A percentile compares a stretch with the other conserved stretches of the same genome.
Conservation (phyloP, 2,113 vertebrate species). For the Phrynosoma blainvillii region DNA sequence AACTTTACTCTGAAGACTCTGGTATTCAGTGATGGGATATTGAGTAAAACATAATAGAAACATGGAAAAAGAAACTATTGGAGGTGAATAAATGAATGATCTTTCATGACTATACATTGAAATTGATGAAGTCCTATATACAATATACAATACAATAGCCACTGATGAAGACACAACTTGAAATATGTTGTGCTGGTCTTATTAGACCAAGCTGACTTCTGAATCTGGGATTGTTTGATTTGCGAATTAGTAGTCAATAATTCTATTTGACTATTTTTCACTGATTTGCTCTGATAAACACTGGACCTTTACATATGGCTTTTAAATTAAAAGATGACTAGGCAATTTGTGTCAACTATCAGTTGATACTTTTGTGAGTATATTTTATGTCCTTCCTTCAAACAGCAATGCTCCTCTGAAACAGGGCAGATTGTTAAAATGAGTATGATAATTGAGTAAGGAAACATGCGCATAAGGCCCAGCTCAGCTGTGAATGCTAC, state of each 20-base stretch:
- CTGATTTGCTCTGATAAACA: background rate
- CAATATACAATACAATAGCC: background rate
- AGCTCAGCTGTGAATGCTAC: background rate
- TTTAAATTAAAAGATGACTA: background rate
- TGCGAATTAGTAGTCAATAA: background rate
- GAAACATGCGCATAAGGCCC: background rate
- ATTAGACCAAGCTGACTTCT: background rate
- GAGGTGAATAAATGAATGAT: background rate
- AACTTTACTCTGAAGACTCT: background rate
- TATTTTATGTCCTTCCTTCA: background rate
- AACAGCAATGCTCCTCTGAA: background rate
- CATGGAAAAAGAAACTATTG: too few species aligned
- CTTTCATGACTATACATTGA: background rate
- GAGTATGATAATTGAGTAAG: background rate
- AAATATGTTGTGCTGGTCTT: background rate
- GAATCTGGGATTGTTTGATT: background rate
- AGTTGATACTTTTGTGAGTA: background rate
- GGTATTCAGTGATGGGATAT: too few species aligned
- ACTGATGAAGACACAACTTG: background rate
- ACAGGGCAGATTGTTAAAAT: background rate
- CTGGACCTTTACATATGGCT: background rate
- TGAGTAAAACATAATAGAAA: background rate
- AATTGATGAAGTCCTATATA: background rate
- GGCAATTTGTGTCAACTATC: background rate
- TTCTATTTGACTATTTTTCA: background rate